A percentile compares a stretch with the other conserved stretches of the same genome.
Conservation (phyloP, 2,113 vertebrate genomes). For the Odocoileus hemionus region DNA sequence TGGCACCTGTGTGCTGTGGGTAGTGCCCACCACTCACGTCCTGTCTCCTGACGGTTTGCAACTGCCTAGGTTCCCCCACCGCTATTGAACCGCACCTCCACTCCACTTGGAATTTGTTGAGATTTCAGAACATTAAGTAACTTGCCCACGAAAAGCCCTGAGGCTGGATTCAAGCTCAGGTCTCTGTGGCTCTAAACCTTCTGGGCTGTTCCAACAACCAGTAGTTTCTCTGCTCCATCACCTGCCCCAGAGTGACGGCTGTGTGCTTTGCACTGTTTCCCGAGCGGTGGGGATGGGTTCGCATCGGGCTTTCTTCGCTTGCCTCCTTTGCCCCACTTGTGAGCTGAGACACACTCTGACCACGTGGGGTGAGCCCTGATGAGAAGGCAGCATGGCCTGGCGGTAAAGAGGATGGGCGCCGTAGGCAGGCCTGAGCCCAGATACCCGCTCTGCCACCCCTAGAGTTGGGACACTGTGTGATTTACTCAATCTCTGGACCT, state of each 20-base stretch:
- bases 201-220: not conserved
- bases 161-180: not conserved
- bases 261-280: not conserved
- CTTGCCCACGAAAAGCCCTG: not conserved
- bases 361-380: not conserved
- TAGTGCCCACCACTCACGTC: not conserved
- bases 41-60: not conserved
- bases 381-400: not conserved
- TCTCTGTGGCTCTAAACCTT: not conserved
- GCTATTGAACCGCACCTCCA: rapidly evolving
- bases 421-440: not conserved
- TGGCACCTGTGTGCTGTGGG: not conserved
- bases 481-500: not conserved
- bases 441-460: not conserved
- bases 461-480: rapidly evolving
- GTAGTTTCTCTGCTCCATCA: not conserved
- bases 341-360: not conserved
- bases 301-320: not conserved
- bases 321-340: not conserved
- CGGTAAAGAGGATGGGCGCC: not conserved
- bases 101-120: not conserved
- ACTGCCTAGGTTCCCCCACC: rapidly evolving
- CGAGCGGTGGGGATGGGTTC: rapidly evolving
- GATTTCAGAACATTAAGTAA: not conserved
- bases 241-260: not conserved